Base-by-base conservation (phyloP, 2,888 invertebrate species). In the Kryphioiulus occultus region DNA sequence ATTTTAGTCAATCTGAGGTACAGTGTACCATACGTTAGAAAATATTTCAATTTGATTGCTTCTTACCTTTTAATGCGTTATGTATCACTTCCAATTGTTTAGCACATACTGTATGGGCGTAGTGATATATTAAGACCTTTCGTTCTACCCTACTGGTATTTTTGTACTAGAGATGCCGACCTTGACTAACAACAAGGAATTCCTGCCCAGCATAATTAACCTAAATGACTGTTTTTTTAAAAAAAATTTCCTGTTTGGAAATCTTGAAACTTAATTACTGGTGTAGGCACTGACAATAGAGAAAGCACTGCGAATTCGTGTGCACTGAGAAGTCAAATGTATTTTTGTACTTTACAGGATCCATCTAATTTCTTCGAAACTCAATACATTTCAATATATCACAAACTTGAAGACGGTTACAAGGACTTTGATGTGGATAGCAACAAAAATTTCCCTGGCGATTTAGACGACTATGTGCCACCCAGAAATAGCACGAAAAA, bases 381-480 rank as follows among this genome's bases (percentile, higher is more conserved):
- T 30, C 44, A 26, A 10, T 86, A 86, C 15, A 53, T 59, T 35
- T 53, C 86, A 22, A 86, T 53, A n/a, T 53, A 86, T 86, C 86
- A 86, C 19, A 26, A 22, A n/a, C 2, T 5, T 15, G 86, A 53
- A 17, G 78, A 78, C 30, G 78, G 78, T 17, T 78, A 78, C 30
- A 44, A 44, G 26, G 86, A 26, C 59, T 35, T 35, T 47, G 86
- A 44, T 35, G 30, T 35, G 12, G 86, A 86, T 32, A 22, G 32
- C n/a, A 47, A 53, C 86, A 53, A 86, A 85, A 35, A 85, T 17
- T 30, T 78, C 17, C 78, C 78, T 12, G 78, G 30, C 15, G 78
- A 78, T 30, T 12, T 30, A 17, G 26, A 78, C 17, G 78, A 78
- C 30, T 78, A 32, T 30, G 78, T 78, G 30, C 78, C 78, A 17